A percentile compares a stretch with the other conserved stretches of the same genome.
Evolutionary conservation across 2,888 invertebrate genomes (phyloP).

Genomic region (Pseudococcus viburni): DNA sequence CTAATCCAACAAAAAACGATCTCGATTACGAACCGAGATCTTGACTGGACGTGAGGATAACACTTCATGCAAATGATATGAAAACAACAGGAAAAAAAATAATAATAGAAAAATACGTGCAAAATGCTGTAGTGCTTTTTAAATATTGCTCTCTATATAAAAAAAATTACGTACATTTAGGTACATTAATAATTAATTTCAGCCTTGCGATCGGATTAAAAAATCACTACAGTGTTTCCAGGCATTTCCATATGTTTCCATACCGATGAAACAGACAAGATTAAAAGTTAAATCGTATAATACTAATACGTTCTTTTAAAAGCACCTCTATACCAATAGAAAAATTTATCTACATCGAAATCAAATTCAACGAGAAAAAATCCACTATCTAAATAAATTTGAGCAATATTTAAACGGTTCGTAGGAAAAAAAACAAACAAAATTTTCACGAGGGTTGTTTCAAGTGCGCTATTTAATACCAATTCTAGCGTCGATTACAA

Average conservation of each 20-base stretch:
- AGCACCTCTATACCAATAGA: slow-evolving; percentile 4
- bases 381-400: slow-evolving; percentile 1
- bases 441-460: background rate
- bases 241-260: background rate
- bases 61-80: slow-evolving; percentile 23
- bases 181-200: background rate
- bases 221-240: slow-evolving; percentile 26
- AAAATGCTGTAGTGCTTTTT: slow-evolving; percentile 21
- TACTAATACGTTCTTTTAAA: background rate
- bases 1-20: background rate
- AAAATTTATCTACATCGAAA: background rate
- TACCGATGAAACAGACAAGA: background rate
- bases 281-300: background rate
- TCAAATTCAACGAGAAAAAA: background rate
- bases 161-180: background rate
- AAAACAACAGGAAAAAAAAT: background rate
- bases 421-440: background rate
- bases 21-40: background rate
- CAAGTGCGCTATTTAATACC: background rate
- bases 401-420: slow-evolving; percentile 31
- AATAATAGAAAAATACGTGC: slow-evolving; percentile 4
- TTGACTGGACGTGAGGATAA: background rate
- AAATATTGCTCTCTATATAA: slow-evolving; percentile 18
- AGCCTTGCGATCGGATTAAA: background rate
- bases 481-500: slow-evolving; percentile 33